Evolutionary conservation across 2,888 invertebrate genomes (phyloP), one percentile per base, ranked within the genome.

Genomic region (Pachycephus smyrnensis): DNA sequence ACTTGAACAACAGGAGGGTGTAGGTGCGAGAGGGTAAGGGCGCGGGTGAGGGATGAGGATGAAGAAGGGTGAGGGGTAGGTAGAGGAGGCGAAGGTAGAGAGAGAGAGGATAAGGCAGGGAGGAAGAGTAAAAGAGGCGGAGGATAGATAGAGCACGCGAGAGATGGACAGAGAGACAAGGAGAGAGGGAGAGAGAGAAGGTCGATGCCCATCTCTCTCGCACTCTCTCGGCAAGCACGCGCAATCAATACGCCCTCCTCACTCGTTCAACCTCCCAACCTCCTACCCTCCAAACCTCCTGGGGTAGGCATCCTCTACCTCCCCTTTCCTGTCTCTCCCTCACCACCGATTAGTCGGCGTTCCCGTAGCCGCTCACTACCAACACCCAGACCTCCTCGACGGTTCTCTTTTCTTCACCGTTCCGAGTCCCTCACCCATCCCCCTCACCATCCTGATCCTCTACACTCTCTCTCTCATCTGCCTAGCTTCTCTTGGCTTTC

Each of bases 161-260:
- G 69, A 69, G 69, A n/a, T 68, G 68, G 68, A 68, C 68, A 31
- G 69, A 73, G 71, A 78, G 79, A 75, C 30, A 76, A 68, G 73
- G 77, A 69, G 77, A 77, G 76, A 79, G 77, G 33, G 84, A 77
- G 78, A 73, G 77, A 77, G 77, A 80, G 77, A 68, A 82, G 80
- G 81, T 82, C 80, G 82, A 81, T 83, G 83, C 79, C 82, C 81
- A 79, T 83, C 82, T 82, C 82, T 82, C 80, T 73, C 76, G 33
- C 74, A 37, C 83, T 86, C 36, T 74, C 82, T 82, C 85, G 84
- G 85, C 79, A 87, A 86, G 88, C 83, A 81, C 85, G 86, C 86
- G 88, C 89, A 90, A 90, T 90, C 90, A 90, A 90, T 90, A 90
- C 89, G 83, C 86, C 87, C 88, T 32, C 32, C 85, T 83, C 86